Evolutionary conservation across 2,113 vertebrate species (phyloP).

Genomic region (Synchiropus splendidus): DNA sequence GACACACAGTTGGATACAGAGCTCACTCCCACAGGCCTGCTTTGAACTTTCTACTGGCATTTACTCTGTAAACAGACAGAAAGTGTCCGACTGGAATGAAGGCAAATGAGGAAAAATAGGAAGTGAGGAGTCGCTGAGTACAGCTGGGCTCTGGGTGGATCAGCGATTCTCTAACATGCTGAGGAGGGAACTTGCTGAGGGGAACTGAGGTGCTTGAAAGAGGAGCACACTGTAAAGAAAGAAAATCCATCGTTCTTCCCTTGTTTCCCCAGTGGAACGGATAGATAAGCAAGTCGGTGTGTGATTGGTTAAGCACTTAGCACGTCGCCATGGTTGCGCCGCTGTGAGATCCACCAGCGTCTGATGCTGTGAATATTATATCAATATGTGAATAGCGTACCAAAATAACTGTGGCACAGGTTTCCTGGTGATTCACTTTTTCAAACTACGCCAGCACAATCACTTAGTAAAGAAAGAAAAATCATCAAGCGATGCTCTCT

Average conservation of each 20-base stretch:
- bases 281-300: conserved; percentile 40
- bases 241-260: conserved; percentile 41
- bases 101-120: conserved; percentile 3
- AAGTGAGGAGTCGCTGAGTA: conserved; percentile 3
- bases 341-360: conserved; percentile 16
- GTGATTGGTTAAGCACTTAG: conserved; percentile 52
- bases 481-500: no score
- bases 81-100: conserved; percentile 15
- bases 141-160: conserved; percentile 9
- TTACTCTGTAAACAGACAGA: conserved; percentile 15
- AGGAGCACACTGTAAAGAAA: conserved; percentile 34
- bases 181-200: conserved; percentile 7
- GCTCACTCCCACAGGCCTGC: conserved; percentile 16
- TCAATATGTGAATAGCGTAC: no score
- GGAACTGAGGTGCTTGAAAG: conserved; percentile 22
- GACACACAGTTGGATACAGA: conserved; percentile 7
- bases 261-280: conserved; percentile 41
- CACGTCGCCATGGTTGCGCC: conserved; percentile 24
- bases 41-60: conserved; percentile 29
- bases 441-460: no score
- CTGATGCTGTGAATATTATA: no score
- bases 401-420: no score
- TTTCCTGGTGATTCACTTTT: no score
- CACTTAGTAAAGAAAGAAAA: no score
- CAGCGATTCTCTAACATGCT: conserved; percentile 6